A percentile compares a stretch with the other conserved stretches of the same genome.
These are phyloP conservation scores for Rhodophaea formosa DNA, from an alignment of 2,888 invertebrate genomes.

Conservation along the genomic window DNA sequence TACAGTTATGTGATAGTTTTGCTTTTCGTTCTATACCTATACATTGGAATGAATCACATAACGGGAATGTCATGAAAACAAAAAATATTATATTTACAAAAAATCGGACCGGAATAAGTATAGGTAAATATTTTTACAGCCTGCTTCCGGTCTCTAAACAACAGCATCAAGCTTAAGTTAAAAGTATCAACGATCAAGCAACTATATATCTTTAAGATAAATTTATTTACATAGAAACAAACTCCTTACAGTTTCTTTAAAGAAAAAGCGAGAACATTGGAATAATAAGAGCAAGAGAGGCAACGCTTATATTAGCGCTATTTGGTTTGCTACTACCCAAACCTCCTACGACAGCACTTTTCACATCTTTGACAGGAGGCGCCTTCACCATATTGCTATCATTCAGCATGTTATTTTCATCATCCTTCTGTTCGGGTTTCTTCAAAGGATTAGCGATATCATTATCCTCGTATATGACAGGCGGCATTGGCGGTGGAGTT, in stretches of 20 bases:
- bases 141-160: slow-evolving; percentile 48
- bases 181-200: slow-evolving; percentile 58
- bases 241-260: slow-evolving; percentile 42
- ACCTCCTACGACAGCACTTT: slow-evolving; percentile 59
- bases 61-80: slow-evolving; percentile 73
- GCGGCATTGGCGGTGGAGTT: slow-evolving; percentile 72
- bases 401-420: slow-evolving; percentile 55
- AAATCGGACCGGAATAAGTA: slow-evolving; percentile 38
- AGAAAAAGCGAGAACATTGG: slow-evolving; percentile 59
- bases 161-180: slow-evolving; percentile 66
- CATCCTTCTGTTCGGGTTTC: slow-evolving; percentile 45
- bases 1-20: slow-evolving; percentile 71
- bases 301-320: slow-evolving; percentile 42
- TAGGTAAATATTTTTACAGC: slow-evolving; percentile 32
- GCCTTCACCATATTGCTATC: slow-evolving; percentile 54
- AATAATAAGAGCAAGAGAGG: slow-evolving; percentile 49
- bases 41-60: slow-evolving; percentile 73
- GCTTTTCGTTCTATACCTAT: slow-evolving; percentile 65
- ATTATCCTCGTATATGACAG: slow-evolving; percentile 72
- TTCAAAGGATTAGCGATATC: slow-evolving; percentile 60
- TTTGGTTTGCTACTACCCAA: slow-evolving; percentile 63
- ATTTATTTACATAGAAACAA: slow-evolving; percentile 60
- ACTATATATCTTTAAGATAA: slow-evolving; percentile 52
- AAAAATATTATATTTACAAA: slow-evolving; percentile 61
- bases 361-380: slow-evolving; percentile 58